These are phyloP conservation scores for Drosophila atripex DNA, from an alignment of 2,888 invertebrate genomes.

Conservation along the genomic window DNA sequence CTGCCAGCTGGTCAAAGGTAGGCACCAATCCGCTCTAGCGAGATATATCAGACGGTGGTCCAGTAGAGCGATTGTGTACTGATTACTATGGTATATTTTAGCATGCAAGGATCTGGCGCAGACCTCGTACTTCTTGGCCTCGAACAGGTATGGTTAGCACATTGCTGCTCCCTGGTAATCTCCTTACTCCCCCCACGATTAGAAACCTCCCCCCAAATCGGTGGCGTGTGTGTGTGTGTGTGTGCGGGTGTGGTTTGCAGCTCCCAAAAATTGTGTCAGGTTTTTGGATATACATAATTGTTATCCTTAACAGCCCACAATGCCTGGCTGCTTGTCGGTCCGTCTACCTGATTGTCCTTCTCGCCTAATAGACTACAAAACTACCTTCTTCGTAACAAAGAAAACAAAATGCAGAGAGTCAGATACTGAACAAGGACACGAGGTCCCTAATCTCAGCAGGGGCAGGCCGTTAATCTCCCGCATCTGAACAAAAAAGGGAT, in stretches of 20 bases:
- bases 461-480: not conserved
- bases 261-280: too few relatives aligned
- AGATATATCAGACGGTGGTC: conserved; percentile 29
- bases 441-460: conserved; percentile 13
- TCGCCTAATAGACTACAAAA: not conserved
- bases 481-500: conserved; percentile 7
- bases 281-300: too few relatives aligned
- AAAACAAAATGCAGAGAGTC: conserved; percentile 10
- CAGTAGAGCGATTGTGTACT: conserved; percentile 45
- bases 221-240: not conserved
- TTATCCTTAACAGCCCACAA: not conserved
- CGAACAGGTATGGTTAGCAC: conserved; percentile 90
- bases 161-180: conserved; percentile 16
- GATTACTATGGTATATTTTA: conserved; percentile 83
- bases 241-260: not conserved
- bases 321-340: not conserved
- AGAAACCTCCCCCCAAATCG: not conserved
- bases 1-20: conserved; percentile 97
- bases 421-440: conserved; percentile 10
- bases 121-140: conserved; percentile 99
- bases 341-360: conserved; percentile 17
- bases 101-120: conserved; percentile 98
- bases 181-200: not conserved
- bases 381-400: conserved; percentile 7
- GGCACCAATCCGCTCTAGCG: conserved; percentile 47